Evolutionary conservation across 2,888 invertebrate genomes (phyloP).

Genomic region (Eristalinus aeneus): DNA sequence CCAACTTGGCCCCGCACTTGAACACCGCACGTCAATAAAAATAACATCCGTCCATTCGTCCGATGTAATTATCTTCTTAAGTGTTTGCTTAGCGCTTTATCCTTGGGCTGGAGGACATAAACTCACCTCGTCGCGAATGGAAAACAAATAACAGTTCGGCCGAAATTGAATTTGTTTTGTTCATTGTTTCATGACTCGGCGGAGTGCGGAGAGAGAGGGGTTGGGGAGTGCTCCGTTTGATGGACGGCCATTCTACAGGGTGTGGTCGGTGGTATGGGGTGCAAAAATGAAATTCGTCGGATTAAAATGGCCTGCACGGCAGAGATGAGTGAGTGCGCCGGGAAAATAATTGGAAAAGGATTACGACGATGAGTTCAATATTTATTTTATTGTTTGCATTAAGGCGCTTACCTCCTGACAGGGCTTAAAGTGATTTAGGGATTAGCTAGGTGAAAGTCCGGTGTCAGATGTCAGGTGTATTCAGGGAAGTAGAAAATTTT

Average conservation of each 20-base stretch:
- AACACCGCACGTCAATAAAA: slow-evolving; percentile 50
- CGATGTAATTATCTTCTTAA: slow-evolving; percentile 55
- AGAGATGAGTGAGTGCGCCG: background rate
- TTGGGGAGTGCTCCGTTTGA: background rate
- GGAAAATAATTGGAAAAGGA: slow-evolving; percentile 25
- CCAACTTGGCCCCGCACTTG: background rate
- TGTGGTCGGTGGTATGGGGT: background rate
- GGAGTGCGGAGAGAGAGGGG: background rate
- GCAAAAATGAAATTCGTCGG: background rate
- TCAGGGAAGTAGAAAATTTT: background rate
- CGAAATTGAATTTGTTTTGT: slow-evolving; percentile 28
- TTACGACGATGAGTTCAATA: slow-evolving; percentile 10
- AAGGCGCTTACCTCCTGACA: background rate
- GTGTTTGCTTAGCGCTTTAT: slow-evolving; percentile 33
- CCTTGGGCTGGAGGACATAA: slow-evolving; percentile 35
- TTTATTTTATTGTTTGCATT: slow-evolving; percentile 13
- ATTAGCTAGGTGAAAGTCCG: background rate
- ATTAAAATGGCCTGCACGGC: slow-evolving; percentile 7
- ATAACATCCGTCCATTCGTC: slow-evolving; percentile 25
- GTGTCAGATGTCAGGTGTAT: background rate
- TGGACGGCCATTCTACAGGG: background rate
- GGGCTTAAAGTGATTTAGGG: background rate
- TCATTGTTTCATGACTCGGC: background rate
- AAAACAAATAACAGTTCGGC: slow-evolving; percentile 31
- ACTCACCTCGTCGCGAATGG: slow-evolving; percentile 10